phyloP scores from a whole-genome alignment of 1,140 invertebrate species.

The Bombus ignitus region DNA sequence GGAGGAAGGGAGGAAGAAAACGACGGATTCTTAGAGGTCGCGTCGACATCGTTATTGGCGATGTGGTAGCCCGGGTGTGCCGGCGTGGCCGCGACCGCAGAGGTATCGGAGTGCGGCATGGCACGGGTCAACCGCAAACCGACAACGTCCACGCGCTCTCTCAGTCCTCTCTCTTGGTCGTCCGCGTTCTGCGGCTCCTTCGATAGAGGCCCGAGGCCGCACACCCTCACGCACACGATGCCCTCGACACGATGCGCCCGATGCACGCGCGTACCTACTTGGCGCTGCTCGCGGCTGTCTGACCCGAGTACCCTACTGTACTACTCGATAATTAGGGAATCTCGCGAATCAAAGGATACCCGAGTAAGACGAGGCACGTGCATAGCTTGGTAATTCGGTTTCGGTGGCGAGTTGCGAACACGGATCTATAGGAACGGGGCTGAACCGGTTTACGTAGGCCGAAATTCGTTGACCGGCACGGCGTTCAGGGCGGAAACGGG shows the following conservation, averaged over 20 bases:
- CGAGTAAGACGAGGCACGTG: constrained; percentile 44
- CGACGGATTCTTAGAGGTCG: constrained; percentile 55
- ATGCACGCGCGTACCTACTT: constrained; percentile 49
- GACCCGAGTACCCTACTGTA: constrained; percentile 41
- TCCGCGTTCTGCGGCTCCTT: constrained; percentile 42
- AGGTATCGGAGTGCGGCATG: constrained; percentile 71
- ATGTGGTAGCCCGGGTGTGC: constrained; percentile 62
- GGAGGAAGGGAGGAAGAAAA: neutral
- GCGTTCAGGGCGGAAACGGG: constrained; percentile 43
- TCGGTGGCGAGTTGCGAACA: neutral
- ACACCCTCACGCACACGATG: neutral
- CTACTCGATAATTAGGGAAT: constrained; percentile 31
- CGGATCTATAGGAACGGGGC: neutral
- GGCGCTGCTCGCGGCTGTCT: constrained; percentile 17
- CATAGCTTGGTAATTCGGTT: constrained; percentile 11
- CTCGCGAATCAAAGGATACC: constrained; percentile 45
- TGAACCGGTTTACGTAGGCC: constrained; percentile 37
- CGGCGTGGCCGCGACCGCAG: constrained; percentile 72
- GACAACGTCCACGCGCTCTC: constrained; percentile 73
- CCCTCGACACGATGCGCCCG: neutral
- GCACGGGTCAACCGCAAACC: constrained; percentile 77
- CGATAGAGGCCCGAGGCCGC: constrained; percentile 12
- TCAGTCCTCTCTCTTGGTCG: constrained; percentile 21
- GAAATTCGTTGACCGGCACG: constrained; percentile 54
- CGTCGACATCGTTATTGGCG: constrained; percentile 57